Evolutionary conservation across 1,140 invertebrate species (phyloP).

Genomic region (Aphaenogaster rudis): DNA sequence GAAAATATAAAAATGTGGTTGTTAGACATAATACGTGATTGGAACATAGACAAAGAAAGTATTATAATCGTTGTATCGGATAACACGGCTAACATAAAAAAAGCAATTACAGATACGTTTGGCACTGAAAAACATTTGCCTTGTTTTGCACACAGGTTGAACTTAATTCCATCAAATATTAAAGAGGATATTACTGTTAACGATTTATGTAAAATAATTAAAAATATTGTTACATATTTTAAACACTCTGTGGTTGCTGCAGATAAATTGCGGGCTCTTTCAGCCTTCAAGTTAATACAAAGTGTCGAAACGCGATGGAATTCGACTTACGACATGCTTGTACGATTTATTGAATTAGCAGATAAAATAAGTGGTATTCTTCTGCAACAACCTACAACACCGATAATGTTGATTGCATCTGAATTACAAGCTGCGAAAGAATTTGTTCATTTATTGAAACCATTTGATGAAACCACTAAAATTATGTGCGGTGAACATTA

Average conservation of each 20-base stretch:
- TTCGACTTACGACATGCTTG: slow-evolving; percentile 20
- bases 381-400: slow-evolving; percentile 10
- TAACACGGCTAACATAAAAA: neutral
- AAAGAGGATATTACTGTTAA: neutral
- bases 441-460: slow-evolving; percentile 15
- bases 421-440: slow-evolving; percentile 13
- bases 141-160: no score
- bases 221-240: slow-evolving; percentile 13
- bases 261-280: slow-evolving; percentile 13
- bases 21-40: neutral
- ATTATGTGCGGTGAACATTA: slow-evolving; percentile 27
- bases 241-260: slow-evolving; percentile 35
- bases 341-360: slow-evolving; percentile 4
- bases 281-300: slow-evolving; percentile 12
- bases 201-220: slow-evolving; percentile 15
- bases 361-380: slow-evolving; percentile 26
- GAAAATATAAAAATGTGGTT: slow-evolving; percentile 35
- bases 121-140: no score
- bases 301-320: slow-evolving; percentile 21
- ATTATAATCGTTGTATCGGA: neutral
- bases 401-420: slow-evolving; percentile 27
- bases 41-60: slow-evolving; percentile 5
- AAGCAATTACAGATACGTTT: no score
- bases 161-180: slow-evolving; percentile 13
- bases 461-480: slow-evolving; percentile 15